A percentile compares a stretch with the other conserved stretches of the same genome.
phyloP scores from a whole-genome alignment of 2,113 vertebrate genomes.

The Anoura caudifer region DNA sequence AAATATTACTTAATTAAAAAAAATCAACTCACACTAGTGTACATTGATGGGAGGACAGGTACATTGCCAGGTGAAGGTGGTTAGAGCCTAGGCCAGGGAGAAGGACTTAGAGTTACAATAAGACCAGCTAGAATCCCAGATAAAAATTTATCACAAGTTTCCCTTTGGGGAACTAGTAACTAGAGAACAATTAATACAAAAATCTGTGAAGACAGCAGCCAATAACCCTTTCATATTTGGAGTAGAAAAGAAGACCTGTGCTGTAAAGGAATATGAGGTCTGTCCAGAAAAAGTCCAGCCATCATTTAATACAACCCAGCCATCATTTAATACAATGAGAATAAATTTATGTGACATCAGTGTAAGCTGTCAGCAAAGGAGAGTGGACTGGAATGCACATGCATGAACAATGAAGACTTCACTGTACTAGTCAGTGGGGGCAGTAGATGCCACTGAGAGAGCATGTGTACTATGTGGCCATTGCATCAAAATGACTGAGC shows the following conservation, averaged over 20 bases:
- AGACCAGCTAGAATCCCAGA: not conserved
- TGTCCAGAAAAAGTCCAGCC: too few relatives aligned
- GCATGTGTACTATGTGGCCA: too few relatives aligned
- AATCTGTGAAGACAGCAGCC: constrained; percentile 9
- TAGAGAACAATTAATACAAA: constrained; percentile 41
- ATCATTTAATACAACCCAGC: too few relatives aligned
- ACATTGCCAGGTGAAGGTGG: not conserved
- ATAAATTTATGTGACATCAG: too few relatives aligned
- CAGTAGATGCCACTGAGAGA: too few relatives aligned
- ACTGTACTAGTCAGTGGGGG: too few relatives aligned
- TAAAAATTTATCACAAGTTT: not conserved
- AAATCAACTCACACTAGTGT: not conserved
- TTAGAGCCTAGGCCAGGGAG: not conserved
- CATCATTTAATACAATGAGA: too few relatives aligned
- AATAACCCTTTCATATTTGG: not conserved
- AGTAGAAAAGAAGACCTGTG: not conserved
- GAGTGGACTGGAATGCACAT: too few relatives aligned
- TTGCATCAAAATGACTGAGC: too few relatives aligned
- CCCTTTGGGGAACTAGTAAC: constrained; percentile 52
- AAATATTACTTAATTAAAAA: not conserved
- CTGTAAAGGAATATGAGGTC: not conserved
- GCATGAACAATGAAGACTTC: too few relatives aligned
- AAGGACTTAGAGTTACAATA: not conserved
- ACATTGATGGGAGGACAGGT: not conserved
- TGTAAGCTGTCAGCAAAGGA: too few relatives aligned